Base-by-base conservation (phyloP, 2,113 vertebrate species). In the Vulpes lagopus region DNA sequence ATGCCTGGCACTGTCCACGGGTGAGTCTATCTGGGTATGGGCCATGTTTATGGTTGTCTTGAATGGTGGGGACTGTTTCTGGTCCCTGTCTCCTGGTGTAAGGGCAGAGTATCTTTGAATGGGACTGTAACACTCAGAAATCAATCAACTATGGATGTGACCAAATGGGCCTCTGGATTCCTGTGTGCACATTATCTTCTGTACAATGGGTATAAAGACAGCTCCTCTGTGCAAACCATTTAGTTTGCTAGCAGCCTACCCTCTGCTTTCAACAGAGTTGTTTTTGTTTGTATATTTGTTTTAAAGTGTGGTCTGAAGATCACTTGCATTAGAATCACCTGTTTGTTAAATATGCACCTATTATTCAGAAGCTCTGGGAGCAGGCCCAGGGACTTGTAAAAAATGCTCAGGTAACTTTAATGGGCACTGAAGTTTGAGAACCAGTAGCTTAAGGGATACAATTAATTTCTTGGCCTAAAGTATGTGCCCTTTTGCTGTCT, bases 351-450 rank as follows among this genome's bases (percentile, higher is more conserved):
- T 89, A 60, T 19, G 3, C 14, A 4, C 27, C 43, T 71, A 1
- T 64, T 78, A 62, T 79, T 89, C 49, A 53, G 71, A 76, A 71
- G 20, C 55, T 79, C 57, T 51, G 32, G 62, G 67, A 86, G 35
- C 1, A 32, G 60, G 14, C 30, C 55, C 51, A 12, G 43, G 20
- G 25, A 27, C 55, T 84, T 76, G 38, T 19, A 71, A 38, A 57
- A 92, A 86, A n/a, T 43, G 57, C n/a, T 84, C 12, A 78, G 43
- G 20, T 93, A 27, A 79, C 22, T 32, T 62, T 57, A 79, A 85
- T 2, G 53, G 10, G 78, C 38, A 81, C 62, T 91, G 20, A 79
- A 83, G 43, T 84, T 76, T 94, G 89, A 90, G 57, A 90, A 91
- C 38, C 59, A 86, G 23, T 84, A 55, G 27, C 30, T 93, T 78